These are phyloP conservation scores for Araneus ventricosus DNA, from an alignment of 1,140 invertebrate species.

Conservation along the genomic window DNA sequence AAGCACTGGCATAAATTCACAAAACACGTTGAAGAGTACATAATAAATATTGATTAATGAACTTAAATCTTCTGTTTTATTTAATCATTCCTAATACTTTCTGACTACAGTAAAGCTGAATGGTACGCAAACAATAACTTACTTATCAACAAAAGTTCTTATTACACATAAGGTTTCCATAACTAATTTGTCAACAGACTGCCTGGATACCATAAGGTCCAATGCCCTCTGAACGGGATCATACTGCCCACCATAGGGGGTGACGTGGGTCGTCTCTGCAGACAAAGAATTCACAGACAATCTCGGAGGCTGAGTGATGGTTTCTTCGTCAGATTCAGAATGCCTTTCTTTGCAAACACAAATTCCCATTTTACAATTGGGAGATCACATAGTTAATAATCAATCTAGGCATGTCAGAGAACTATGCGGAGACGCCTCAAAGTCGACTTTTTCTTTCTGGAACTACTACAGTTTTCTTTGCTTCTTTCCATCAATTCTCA, in stretches of 20 bases:
- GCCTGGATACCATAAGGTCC: conserved; percentile 66
- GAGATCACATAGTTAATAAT: conserved; percentile 34
- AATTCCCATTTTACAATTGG: conserved; percentile 62
- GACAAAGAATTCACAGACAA: conserved; percentile 69
- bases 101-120: too few species aligned
- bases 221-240: conserved; percentile 63
- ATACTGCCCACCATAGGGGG: conserved; percentile 23
- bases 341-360: conserved; percentile 74
- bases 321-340: conserved; percentile 71
- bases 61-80: too few species aligned
- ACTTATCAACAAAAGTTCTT: conserved; percentile 91
- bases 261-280: neutral
- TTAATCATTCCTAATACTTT: too few species aligned
- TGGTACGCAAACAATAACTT: conserved; percentile 77
- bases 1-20: too few species aligned
- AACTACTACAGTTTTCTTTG: neutral
- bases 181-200: conserved; percentile 86
- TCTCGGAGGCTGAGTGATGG: neutral
- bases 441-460: neutral
- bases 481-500: conserved; percentile 12
- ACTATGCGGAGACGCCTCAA: neutral
- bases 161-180: conserved; percentile 90
- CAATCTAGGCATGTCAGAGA: neutral
- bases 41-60: too few species aligned
- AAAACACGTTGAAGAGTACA: too few species aligned